Base-by-base conservation (phyloP, 2,113 vertebrate species). In the Sinocyclocheilus anophthalmus region DNA sequence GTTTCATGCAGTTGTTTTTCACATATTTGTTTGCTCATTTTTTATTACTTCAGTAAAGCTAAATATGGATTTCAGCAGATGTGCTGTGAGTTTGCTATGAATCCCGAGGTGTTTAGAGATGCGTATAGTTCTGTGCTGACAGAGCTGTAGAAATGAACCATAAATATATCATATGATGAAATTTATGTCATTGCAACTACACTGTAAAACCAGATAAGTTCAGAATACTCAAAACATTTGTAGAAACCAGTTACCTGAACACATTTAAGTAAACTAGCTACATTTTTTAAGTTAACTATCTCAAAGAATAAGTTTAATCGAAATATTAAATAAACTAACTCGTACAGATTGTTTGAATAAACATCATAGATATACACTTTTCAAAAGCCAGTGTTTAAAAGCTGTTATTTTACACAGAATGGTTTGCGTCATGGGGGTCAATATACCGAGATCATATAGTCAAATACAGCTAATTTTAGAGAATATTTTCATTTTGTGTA, bases 1-100 rank as follows among this genome's bases (percentile, higher is more conserved):
- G 81, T 81, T 81, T 42, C 42, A 81, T 81, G 30, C 61, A 33
- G 61, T 81, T 81, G 79, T 82, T 82, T 67, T 70, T 53, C 81
- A 50, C 8, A 33, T 26, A 50, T 70, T 82, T 82, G 63, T 82
- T 82, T 82, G n/a, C 65, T 82, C 81, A 22, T 50, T 70, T 82
- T 81, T 53, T 70, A 69, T 20, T 3, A 26, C 78, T 33, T 82
- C 16, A 37, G 42, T 33, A 45, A 81, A 65, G 63, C 81, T 82
- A 82, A 70, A 70, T 82, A 69, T 53, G 26, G 63, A 53, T 82
- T 53, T 30, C 63, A 70, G 63, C 81, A 82, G 63, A 30, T 69
- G 79, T 22, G 63, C 42, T 50, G 9, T n/a, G 63, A 45, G 59
- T 81, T 82, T 53, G 45, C 63, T 12, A 65, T 14, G 9, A 65